Base-by-base conservation (phyloP, 2,113 vertebrate genomes). In the Chionis minor region DNA sequence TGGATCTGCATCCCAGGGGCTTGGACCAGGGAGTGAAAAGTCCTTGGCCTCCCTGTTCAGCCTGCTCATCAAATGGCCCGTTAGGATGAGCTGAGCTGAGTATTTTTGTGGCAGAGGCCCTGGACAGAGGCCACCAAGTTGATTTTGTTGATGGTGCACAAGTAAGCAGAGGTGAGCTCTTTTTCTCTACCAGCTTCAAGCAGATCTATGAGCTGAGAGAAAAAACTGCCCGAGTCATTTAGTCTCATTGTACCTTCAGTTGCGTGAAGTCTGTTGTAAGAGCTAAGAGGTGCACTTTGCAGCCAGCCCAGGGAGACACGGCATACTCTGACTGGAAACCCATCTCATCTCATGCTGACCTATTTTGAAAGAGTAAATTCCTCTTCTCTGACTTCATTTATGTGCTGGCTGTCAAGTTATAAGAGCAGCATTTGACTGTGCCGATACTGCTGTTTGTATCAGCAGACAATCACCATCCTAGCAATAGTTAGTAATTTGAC, bases 391-490 rank as follows among this genome's bases (percentile, higher is more conserved):
- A 93, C 75, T 94, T 62, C 9, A 44, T 70, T 96, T 96, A 42
- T 1, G 3, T 83, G 73, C 77, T 96, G 91, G 42, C 93, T 97
- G 96, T 96, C 97, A 96, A 59, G 63, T 73, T 90, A 58, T 3
- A 35, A 61, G 22, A 51, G 61, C 63, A 67, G 93, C 35, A 45
- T 96, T 96, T 98, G 97, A 98, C 94, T 95, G 71, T 45, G 81
- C 84, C 3, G 33, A 93, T 84, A 90, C 74, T 93, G 74, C 93
- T 62, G 24, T 97, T 97, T 94, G 79, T 95, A 96, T 96, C 90
- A 86, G 93, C 95, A 97, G 97, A 96, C 91, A 97, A 97, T 97
- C 98, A 95, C 92, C 96, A 97, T 90, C 92, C 52, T 95, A 96
- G 81, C 75, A 96, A 95, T 62, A 96, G 95, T 97, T 97, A 92